Conservation (phyloP, 2,888 invertebrate species). For the Scelioninae gen. 2 region DNA sequence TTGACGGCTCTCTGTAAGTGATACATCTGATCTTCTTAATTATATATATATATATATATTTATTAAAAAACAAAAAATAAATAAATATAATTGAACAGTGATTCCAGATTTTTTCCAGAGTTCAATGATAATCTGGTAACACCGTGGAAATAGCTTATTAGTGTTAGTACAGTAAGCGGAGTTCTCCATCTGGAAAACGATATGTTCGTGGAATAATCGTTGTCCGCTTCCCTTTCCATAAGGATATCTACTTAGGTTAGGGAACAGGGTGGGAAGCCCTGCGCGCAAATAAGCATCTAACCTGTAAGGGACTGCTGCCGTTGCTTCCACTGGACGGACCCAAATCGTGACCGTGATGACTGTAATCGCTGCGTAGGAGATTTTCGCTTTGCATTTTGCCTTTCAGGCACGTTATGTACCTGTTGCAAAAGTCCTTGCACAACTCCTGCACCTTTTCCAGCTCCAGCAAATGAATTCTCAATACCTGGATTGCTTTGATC, state of each 20-base stretch:
- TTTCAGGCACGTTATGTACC: slow-evolving; percentile 93
- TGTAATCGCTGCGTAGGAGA: slow-evolving; percentile 87
- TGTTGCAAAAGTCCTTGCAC: slow-evolving; percentile 95
- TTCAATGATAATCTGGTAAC: background rate
- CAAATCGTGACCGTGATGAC: slow-evolving; percentile 76
- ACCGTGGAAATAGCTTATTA: slow-evolving; percentile 1
- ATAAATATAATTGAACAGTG: background rate
- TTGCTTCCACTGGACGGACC: slow-evolving; percentile 74
- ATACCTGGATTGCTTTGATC: slow-evolving; percentile 92
- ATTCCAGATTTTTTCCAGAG: background rate
- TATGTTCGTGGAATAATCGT: slow-evolving; percentile 39
- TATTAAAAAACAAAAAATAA: no score
- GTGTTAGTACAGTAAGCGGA: slow-evolving; percentile 27
- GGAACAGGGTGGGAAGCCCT: slow-evolving; percentile 67
- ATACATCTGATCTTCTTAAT: slow-evolving; percentile 4
- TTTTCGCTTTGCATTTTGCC: slow-evolving; percentile 94
- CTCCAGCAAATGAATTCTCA: slow-evolving; percentile 93
- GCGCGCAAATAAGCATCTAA: slow-evolving; percentile 70
- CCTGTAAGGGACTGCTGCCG: slow-evolving; percentile 75
- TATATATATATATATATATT: no score
- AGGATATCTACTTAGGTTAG: slow-evolving; percentile 73
- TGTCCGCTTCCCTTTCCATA: slow-evolving; percentile 69
- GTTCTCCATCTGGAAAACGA: slow-evolving; percentile 32
- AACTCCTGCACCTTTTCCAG: slow-evolving; percentile 95
- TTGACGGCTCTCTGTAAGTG: slow-evolving; percentile 1